Evolutionary conservation across 35 echinoderm and acorn worm species (phyloP).

Genomic region (Ophiothrix spiculata): DNA sequence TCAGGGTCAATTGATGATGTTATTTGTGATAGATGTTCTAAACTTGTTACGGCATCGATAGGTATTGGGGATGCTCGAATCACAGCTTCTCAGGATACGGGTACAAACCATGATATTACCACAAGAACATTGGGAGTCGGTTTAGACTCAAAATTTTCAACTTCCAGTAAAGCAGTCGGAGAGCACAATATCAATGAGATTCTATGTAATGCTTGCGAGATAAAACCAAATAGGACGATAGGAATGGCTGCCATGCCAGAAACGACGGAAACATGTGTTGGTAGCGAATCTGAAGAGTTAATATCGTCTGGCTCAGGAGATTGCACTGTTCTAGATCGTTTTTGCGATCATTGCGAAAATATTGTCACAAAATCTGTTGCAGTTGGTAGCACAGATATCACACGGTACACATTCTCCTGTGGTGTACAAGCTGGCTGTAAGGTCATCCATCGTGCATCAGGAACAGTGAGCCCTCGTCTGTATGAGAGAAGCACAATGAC

Average conservation of each 20-base stretch:
- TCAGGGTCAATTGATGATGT: neutral
- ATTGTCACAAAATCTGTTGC: neutral
- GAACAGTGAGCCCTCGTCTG: neutral
- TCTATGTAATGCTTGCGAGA: conserved; percentile 59
- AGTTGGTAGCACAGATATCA: neutral
- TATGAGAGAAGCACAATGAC: neutral
- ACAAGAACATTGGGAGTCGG: conserved; percentile 69
- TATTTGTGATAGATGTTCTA: neutral
- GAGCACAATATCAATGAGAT: conserved; percentile 49
- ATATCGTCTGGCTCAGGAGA: neutral
- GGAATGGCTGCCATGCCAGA: conserved; percentile 1
- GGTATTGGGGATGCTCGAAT: neutral
- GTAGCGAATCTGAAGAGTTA: neutral
- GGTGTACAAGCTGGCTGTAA: neutral
- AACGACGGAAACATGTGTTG: conserved; percentile 30
- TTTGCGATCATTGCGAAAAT: neutral
- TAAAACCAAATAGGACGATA: conserved; percentile 32
- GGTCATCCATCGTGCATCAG: neutral
- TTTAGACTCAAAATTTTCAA: neutral
- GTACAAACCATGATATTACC: conserved; percentile 59
- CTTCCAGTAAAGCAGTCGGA: conserved; percentile 44
- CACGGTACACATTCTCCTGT: neutral
- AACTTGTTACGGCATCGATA: neutral
- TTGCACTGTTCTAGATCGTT: neutral
- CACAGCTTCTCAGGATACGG: conserved; percentile 45